These are phyloP conservation scores for Hipparchia sbordonii DNA, from an alignment of 2,888 invertebrate species.

Conservation along the genomic window DNA sequence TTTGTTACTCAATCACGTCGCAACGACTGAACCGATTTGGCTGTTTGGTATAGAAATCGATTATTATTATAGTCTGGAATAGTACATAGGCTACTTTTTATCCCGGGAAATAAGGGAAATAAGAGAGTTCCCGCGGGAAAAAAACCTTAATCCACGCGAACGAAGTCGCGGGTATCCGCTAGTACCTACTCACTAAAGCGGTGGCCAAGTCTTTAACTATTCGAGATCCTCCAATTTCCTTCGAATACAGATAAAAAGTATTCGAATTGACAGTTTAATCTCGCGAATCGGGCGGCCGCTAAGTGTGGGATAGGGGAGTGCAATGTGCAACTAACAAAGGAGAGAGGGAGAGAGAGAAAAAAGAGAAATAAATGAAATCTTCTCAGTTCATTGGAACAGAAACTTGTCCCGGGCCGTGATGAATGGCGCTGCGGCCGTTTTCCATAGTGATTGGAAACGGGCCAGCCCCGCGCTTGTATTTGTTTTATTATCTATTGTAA, in stretches of 20 bases:
- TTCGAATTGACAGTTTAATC: constrained; percentile 77
- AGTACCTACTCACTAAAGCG: neutral
- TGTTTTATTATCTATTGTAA: constrained; percentile 40
- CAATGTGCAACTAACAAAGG: constrained; percentile 39
- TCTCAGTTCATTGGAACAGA: constrained; percentile 44
- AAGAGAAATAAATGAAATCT: constrained; percentile 46
- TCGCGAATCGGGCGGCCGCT: constrained; percentile 61
- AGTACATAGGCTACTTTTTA: no score
- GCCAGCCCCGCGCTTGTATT: constrained; percentile 39
- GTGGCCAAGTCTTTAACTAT: constrained; percentile 8
- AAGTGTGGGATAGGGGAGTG: constrained; percentile 47
- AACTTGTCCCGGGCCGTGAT: constrained; percentile 43
- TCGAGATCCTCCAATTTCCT: constrained; percentile 32
- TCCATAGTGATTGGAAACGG: constrained; percentile 43
- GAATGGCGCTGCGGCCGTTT: constrained; percentile 42
- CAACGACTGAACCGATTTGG: no score
- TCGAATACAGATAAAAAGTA: constrained; percentile 58
- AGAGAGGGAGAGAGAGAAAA: constrained; percentile 8
- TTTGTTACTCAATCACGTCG: no score
- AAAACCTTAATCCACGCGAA: no score
- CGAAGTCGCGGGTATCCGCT: no score
- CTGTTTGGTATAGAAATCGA: no score
- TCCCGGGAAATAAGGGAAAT: no score
- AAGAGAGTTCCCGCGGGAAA: no score
- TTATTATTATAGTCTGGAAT: no score